Conservation (phyloP, 2,797 vertebrate species). For the Lagocephalus sceleratus region DNA sequence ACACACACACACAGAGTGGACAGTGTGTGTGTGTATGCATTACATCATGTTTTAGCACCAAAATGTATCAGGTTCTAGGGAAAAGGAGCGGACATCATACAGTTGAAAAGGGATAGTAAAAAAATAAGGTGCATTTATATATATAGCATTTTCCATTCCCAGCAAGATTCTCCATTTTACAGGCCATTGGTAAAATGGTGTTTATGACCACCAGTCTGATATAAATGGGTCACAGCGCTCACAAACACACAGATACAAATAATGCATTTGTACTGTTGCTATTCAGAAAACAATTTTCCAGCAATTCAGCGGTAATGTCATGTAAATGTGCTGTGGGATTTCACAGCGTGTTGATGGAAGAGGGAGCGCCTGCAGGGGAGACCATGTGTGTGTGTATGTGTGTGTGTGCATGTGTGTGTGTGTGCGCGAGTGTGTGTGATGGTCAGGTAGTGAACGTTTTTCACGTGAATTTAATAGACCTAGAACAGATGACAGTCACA, state of each 20-base stretch:
- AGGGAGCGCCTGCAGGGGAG: slow-evolving; percentile 29
- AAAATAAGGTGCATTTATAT: no score
- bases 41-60: no score
- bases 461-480: background rate
- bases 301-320: slow-evolving; percentile 49
- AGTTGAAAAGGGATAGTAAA: no score
- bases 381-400: background rate
- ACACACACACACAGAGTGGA: no score
- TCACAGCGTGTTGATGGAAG: slow-evolving; percentile 46
- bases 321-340: slow-evolving; percentile 58
- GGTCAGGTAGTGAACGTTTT: background rate
- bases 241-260: background rate
- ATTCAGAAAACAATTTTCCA: slow-evolving; percentile 41
- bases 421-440: background rate
- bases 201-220: slow-evolving; percentile 17
- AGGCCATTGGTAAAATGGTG: slow-evolving; percentile 11
- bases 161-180: slow-evolving; percentile 15
- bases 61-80: no score
- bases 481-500: background rate
- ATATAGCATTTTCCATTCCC: no score
- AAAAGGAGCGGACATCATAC: no score
- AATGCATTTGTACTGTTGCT: slow-evolving; percentile 30
- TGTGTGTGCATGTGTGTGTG: slow-evolving; percentile 2
- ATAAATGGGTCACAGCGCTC: slow-evolving; percentile 13
- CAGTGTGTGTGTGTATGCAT: no score